Evolutionary conservation across 1,140 invertebrate genomes (phyloP).

Genomic region (Berghia stephanieae): DNA sequence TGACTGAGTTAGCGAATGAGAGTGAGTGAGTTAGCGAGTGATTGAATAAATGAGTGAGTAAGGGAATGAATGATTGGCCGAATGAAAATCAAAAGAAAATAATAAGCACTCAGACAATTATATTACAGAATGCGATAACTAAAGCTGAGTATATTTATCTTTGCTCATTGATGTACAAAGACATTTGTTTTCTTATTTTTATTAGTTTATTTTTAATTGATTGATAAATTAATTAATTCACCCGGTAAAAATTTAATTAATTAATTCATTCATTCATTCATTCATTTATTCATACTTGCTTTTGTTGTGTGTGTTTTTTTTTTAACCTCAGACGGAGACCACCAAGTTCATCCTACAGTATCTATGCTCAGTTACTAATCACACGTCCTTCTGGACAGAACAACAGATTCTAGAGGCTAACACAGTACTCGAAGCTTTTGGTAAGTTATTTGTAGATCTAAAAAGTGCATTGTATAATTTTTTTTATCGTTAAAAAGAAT

Average conservation of each 20-base stretch:
- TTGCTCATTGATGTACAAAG: neutral
- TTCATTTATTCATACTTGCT: constrained; percentile 7
- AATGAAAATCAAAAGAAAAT: too few species aligned
- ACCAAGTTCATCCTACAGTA: constrained; percentile 96
- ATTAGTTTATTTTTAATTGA: neutral
- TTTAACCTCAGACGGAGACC: constrained; percentile 78
- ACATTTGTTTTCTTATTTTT: neutral
- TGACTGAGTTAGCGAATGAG: too few species aligned
- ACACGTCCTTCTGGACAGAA: constrained; percentile 75
- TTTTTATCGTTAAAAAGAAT: too few species aligned
- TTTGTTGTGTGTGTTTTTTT: constrained; percentile 15
- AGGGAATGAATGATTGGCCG: too few species aligned
- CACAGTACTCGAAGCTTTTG: constrained; percentile 98
- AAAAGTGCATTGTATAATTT: too few species aligned
- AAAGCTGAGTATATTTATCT: too few species aligned
- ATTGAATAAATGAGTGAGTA: too few species aligned
- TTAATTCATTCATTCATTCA: neutral
- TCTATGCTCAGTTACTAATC: constrained; percentile 88
- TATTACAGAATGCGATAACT: too few species aligned
- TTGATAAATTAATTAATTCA: neutral
- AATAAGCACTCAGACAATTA: too few species aligned
- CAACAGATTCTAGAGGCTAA: constrained; percentile 98
- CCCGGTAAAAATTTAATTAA: neutral
- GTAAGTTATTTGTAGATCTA: constrained; percentile 64
- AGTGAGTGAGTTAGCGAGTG: too few species aligned